phyloP scores from a whole-genome alignment of 1,140 invertebrate species.

The Sarcophaga bullata region DNA sequence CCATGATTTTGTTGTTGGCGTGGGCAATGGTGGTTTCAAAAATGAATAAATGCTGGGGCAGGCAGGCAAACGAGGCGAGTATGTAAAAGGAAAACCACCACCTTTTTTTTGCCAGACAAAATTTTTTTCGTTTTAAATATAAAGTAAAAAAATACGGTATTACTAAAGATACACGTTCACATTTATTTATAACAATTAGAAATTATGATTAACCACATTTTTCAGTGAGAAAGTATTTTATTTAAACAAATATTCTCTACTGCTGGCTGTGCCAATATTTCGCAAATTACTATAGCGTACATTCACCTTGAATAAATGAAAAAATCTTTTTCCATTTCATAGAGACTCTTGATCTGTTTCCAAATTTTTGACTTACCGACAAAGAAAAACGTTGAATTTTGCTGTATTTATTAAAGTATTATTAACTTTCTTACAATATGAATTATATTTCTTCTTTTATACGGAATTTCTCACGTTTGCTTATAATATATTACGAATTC shows the following conservation, averaged over 20 bases:
- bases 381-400: neutral
- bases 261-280: neutral
- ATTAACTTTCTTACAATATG: neutral
- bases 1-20: conserved; percentile 25
- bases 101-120: conserved; percentile 18
- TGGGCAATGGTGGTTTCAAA: conserved; percentile 8
- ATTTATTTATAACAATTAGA: too few relatives aligned
- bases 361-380: neutral
- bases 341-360: neutral
- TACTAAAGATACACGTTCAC: too few relatives aligned
- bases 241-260: neutral
- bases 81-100: neutral
- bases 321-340: neutral
- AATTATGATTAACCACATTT: too few relatives aligned
- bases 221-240: too few relatives aligned
- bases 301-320: conserved; percentile 15
- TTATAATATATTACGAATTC: conserved; percentile 16
- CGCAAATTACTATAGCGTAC: conserved; percentile 6
- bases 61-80: neutral
- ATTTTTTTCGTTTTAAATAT: too few relatives aligned
- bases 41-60: neutral
- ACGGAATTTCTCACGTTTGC: neutral
- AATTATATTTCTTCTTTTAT: neutral
- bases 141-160: too few relatives aligned
- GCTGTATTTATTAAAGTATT: neutral